phyloP scores from a whole-genome alignment of 2,113 vertebrate species.

The Nannobrachium achirus region DNA sequence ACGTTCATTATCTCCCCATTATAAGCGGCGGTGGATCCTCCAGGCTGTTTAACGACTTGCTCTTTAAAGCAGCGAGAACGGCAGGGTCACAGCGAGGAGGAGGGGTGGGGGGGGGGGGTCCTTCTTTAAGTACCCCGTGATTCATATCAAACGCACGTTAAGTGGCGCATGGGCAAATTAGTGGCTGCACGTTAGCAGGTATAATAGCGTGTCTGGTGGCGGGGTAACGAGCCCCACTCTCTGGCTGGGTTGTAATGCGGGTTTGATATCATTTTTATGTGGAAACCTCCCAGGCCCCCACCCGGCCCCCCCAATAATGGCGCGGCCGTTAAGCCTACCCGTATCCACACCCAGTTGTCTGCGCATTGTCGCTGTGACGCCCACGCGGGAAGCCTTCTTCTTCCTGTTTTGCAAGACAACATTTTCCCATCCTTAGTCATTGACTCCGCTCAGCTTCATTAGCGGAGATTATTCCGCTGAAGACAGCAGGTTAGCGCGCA shows the following conservation, averaged over 20 bases:
- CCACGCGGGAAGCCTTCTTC: constrained; percentile 52
- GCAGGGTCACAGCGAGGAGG: constrained; percentile 47
- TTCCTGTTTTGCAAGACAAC: constrained; percentile 66
- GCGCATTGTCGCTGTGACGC: constrained; percentile 52
- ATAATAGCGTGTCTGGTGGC: constrained; percentile 52
- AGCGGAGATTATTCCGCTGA: constrained; percentile 64
- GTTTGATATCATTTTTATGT: constrained; percentile 63
- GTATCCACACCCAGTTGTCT: constrained; percentile 57
- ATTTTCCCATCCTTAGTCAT: constrained; percentile 68
- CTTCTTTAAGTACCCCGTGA: constrained; percentile 55
- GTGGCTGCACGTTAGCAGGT: constrained; percentile 63
- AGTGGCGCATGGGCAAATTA: constrained; percentile 69
- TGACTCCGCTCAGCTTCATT: constrained; percentile 73
- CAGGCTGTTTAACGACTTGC: constrained; percentile 60
- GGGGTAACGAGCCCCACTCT: constrained; percentile 54
- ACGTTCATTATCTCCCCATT: constrained; percentile 65
- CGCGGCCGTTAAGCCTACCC: constrained; percentile 40
- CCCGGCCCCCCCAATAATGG: constrained; percentile 52
- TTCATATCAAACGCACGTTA: constrained; percentile 66
- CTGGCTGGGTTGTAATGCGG: constrained; percentile 54
- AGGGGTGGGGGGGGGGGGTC: constrained; percentile 11
- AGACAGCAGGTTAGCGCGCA: constrained; percentile 61
- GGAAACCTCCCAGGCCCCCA: constrained; percentile 4
- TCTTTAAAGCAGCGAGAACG: constrained; percentile 52
- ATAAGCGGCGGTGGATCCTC: constrained; percentile 60